Conservation (phyloP, 2,888 invertebrate species). For the Cheilosia vernalis region DNA sequence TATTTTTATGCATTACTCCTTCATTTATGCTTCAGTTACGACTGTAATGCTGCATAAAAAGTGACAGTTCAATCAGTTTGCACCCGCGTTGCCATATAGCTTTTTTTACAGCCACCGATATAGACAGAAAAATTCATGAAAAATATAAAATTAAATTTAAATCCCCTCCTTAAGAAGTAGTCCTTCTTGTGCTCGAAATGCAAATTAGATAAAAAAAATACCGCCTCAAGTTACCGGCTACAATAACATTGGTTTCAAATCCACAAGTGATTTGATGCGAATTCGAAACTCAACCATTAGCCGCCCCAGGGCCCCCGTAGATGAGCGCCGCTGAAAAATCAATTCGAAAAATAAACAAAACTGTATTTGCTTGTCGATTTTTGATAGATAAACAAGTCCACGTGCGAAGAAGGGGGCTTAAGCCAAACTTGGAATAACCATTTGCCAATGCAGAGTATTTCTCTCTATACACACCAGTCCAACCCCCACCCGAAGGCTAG, state of each 20-base stretch:
- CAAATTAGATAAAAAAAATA: background rate
- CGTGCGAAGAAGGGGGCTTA: background rate
- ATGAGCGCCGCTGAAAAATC: slow-evolving; percentile 6
- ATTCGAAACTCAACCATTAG: slow-evolving; percentile 18
- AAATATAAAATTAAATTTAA: too few species aligned
- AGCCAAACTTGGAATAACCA: background rate
- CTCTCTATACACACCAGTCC: background rate
- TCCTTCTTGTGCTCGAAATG: background rate
- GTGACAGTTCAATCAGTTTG: too few species aligned
- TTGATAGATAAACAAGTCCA: slow-evolving; percentile 35
- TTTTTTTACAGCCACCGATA: too few species aligned
- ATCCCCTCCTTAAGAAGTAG: background rate
- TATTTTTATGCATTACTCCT: too few species aligned
- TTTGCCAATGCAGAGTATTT: background rate
- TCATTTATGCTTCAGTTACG: too few species aligned
- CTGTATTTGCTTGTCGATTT: background rate
- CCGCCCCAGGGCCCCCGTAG: slow-evolving; percentile 12
- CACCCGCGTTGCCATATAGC: too few species aligned
- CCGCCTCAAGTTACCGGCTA: background rate
- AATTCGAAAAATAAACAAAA: slow-evolving; percentile 53
- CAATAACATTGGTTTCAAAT: background rate
- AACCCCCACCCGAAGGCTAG: background rate
- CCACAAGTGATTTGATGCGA: slow-evolving; percentile 11
- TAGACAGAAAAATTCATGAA: too few species aligned
- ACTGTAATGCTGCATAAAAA: too few species aligned